Evolutionary conservation across 2,888 invertebrate species (phyloP).

Genomic region (Melieria omissa): DNA sequence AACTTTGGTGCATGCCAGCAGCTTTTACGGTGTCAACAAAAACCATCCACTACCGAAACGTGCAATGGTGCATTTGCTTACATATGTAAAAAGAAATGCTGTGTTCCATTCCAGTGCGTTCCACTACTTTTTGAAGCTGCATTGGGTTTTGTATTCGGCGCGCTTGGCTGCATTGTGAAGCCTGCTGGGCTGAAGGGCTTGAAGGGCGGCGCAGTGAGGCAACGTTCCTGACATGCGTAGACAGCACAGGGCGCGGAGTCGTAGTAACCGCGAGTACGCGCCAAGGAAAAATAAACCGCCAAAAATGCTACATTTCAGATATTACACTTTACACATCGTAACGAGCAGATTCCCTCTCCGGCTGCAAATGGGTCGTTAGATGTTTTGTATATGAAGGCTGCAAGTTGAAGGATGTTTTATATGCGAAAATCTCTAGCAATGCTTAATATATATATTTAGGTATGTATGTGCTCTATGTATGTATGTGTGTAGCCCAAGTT

Average conservation of each 20-base stretch:
- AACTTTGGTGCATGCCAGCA: no score
- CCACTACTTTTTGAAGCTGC: background rate
- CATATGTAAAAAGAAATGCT: background rate
- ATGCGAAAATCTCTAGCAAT: no score
- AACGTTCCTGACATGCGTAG: conserved; percentile 3
- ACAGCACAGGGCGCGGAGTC: background rate
- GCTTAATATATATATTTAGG: no score
- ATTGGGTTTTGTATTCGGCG: background rate
- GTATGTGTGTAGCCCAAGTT: no score
- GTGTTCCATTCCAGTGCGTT: background rate
- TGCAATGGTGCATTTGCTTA: background rate
- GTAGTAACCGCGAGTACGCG: background rate
- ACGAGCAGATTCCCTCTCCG: no score
- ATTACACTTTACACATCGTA: no score
- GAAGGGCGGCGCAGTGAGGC: background rate
- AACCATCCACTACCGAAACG: background rate
- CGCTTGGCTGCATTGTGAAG: background rate
- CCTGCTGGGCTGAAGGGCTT: background rate
- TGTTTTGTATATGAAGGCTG: no score
- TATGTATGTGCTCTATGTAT: no score
- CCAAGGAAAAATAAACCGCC: background rate
- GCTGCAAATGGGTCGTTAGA: no score
- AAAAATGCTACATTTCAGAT: background rate
- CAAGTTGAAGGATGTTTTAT: no score
- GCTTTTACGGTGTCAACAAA: no score